These are phyloP conservation scores for Lacanobia wlatinum DNA, from an alignment of 2,888 invertebrate species.

Conservation along the genomic window DNA sequence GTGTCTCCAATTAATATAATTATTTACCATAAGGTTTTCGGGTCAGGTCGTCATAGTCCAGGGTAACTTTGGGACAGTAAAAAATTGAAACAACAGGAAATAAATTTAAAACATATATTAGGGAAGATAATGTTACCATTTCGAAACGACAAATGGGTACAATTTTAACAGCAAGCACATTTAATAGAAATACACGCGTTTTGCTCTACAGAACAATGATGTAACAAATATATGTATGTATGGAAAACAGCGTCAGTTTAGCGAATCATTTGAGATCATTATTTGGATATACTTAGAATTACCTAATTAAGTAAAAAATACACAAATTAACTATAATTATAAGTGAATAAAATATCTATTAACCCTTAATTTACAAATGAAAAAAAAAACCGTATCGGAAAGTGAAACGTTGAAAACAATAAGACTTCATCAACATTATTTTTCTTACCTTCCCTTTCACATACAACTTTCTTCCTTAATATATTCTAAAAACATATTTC, in stretches of 20 bases:
- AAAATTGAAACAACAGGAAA: slow-evolving; percentile 69
- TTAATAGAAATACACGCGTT: slow-evolving; percentile 47
- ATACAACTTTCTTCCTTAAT: not conserved
- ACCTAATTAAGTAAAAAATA: slow-evolving; percentile 1
- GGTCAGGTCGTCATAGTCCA: no score
- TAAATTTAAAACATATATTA: slow-evolving; percentile 86
- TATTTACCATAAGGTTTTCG: no score
- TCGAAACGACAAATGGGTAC: slow-evolving; percentile 57
- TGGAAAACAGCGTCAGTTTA: slow-evolving; percentile 18
- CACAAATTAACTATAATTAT: not conserved
- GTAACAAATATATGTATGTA: slow-evolving; percentile 31
- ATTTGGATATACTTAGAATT: slow-evolving; percentile 11
- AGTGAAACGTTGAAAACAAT: not conserved
- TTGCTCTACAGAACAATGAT: slow-evolving; percentile 36
- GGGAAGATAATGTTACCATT: slow-evolving; percentile 88
- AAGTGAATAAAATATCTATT: not conserved
- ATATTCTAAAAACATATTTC: not conserved
- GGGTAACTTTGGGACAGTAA: not conserved
- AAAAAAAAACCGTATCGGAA: not conserved
- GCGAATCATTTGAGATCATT: slow-evolving; percentile 27
- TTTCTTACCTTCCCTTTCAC: not conserved
- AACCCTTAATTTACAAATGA: slow-evolving; percentile 3
- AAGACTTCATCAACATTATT: not conserved
- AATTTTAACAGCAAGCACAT: slow-evolving; percentile 63
- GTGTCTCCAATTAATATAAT: no score